Percentiles rank a stretch among this genome's conserved stretches.
phyloP scores from a whole-genome alignment of 2,888 invertebrate species.

The Brenthis ino region DNA sequence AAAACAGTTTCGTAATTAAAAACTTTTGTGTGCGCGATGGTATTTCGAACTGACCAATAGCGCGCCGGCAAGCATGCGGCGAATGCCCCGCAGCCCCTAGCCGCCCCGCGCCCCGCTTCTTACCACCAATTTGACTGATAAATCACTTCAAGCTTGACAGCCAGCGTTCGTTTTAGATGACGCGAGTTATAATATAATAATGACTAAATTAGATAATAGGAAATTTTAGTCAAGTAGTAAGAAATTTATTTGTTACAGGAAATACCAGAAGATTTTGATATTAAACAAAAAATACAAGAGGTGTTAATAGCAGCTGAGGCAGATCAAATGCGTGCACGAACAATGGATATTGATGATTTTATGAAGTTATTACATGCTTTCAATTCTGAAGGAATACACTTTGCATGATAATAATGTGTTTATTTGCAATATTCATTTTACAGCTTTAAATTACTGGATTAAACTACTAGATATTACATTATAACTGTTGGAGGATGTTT shows the following conservation, averaged over 20 bases:
- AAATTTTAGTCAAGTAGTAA: conserved; percentile 2
- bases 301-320: conserved; percentile 87
- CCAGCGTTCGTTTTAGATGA: too few relatives aligned
- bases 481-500: conserved; percentile 5
- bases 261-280: conserved; percentile 89
- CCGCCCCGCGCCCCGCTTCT: too few relatives aligned
- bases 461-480: conserved; percentile 20
- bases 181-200: neutral
- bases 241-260: conserved; percentile 73
- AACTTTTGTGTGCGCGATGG: too few relatives aligned
- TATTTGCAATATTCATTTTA: conserved; percentile 28
- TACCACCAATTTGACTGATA: too few relatives aligned
- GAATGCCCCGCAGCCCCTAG: too few relatives aligned
- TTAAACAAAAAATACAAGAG: conserved; percentile 89
- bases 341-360: conserved; percentile 98
- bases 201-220: too few relatives aligned
- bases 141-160: too few relatives aligned
- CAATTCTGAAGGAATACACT: conserved; percentile 96
- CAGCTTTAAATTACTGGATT: conserved; percentile 6
- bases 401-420: conserved; percentile 79
- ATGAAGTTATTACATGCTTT: conserved; percentile 92
- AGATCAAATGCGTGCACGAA: conserved; percentile 91
- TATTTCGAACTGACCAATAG: too few relatives aligned
- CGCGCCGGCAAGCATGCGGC: too few relatives aligned
- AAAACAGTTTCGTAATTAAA: too few relatives aligned